phyloP scores from a whole-genome alignment of 2,113 vertebrate species.

The Hemichromis elongatus region DNA sequence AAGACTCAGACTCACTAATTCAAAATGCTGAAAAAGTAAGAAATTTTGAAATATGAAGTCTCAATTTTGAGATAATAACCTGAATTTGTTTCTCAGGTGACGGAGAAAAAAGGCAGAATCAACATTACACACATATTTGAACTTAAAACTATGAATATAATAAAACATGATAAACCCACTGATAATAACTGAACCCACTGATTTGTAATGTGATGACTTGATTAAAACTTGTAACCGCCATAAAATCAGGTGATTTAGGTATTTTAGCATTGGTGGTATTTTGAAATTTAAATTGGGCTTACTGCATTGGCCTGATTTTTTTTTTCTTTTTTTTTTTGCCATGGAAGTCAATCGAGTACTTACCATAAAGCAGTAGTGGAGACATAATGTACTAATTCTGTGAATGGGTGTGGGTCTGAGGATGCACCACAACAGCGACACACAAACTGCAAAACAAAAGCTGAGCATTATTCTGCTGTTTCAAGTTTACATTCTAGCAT shows the following conservation, averaged over 20 bases:
- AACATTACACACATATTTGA: neutral
- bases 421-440: slow-evolving; percentile 94
- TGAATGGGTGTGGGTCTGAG: slow-evolving; percentile 94
- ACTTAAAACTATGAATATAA: neutral
- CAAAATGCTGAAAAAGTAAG: neutral
- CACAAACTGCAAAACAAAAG: slow-evolving; percentile 80
- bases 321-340: slow-evolving; percentile 1
- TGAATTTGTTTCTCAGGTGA: neutral
- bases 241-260: neutral
- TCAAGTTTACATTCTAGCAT: neutral
- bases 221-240: neutral
- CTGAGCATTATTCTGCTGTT: neutral
- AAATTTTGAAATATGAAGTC: neutral
- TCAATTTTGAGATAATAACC: neutral
- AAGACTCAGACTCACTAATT: neutral
- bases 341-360: slow-evolving; percentile 54
- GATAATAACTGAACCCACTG: neutral
- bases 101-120: neutral
- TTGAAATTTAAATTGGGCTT: slow-evolving; percentile 27
- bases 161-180: neutral
- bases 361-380: slow-evolving; percentile 97
- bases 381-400: slow-evolving; percentile 94
- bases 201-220: neutral
- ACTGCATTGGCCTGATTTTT: neutral
- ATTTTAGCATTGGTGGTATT: slow-evolving; percentile 6